Evolutionary conservation across 2,888 invertebrate species (phyloP), one percentile per base, ranked within the genome.

Genomic region (Tetragnatha montana): DNA sequence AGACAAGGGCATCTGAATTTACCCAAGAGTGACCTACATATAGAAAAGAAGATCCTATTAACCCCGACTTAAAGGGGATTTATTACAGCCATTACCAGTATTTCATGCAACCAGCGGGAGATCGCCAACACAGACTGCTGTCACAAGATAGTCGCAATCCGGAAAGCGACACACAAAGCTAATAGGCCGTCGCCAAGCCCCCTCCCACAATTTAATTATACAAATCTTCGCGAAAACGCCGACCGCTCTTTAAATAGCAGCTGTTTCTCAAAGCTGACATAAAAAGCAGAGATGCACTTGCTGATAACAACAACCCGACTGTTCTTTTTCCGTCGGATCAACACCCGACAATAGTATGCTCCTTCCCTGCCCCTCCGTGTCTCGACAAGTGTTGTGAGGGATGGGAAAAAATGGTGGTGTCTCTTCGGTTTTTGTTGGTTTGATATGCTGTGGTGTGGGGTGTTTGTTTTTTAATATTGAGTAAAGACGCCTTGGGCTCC

Each of bases 271-370:
- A 47, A 22, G 35, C 60, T 86, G 79, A 73, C 80, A 21, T 60
- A 35, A 60, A 73, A 87, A 87, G 75, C 69, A 81, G 81, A 35
- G 35, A 87, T 87, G 75, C 21, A 21, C n/a, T 17, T 12, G 50
- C 14, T 70, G 87, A 87, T 87, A 87, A 87, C 87, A 87, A 87
- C 81, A 22, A 80, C 60, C 6, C 14, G 60, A 60, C 10, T 60
- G 49, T 70, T 74, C 70, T 71, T 75, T 75, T 81, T 75, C 47
- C 47, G 8, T 19, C 81, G 19, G 22, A 50, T 21, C 21, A 51
- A 12, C 60, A 21, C 50, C 78, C 47, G 51, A 47, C 75, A 75
- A 70, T 47, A 19, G 83, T 47, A 68, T n/a, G n/a, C n/a, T n/a
- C n/a, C n/a, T 75, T 80, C 47, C 50, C 60, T 47, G 80, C 12